These are phyloP conservation scores for Drosophila punjabiensis DNA, from an alignment of 1,140 invertebrate genomes.

Conservation along the genomic window DNA sequence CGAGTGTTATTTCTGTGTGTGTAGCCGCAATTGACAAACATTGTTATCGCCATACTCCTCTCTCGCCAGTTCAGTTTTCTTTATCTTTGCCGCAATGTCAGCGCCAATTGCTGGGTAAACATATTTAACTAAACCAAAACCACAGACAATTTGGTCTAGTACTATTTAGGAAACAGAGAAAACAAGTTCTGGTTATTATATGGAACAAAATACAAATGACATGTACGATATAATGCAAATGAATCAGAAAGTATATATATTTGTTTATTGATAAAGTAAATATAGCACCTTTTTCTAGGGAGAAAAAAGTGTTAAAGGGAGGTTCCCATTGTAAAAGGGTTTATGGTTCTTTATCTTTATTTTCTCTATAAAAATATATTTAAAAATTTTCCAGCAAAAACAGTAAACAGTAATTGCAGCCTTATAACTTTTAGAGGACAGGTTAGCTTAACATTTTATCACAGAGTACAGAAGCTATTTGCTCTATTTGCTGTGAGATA, in stretches of 20 bases:
- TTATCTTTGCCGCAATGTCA: slow-evolving; percentile 63
- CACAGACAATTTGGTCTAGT: slow-evolving; percentile 24
- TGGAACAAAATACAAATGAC: slow-evolving; percentile 1
- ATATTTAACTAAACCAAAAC: slow-evolving; percentile 48
- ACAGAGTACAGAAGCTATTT: slow-evolving; percentile 23
- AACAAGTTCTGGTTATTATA: slow-evolving; percentile 18
- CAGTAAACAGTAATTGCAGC: neutral
- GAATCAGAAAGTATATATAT: slow-evolving; percentile 7
- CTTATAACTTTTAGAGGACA: slow-evolving; percentile 1
- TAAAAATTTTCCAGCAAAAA: neutral
- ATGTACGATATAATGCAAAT: neutral
- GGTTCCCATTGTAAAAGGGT: neutral
- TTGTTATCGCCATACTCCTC: slow-evolving; percentile 54
- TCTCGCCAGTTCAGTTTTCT: slow-evolving; percentile 44
- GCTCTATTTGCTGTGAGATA: slow-evolving; percentile 24
- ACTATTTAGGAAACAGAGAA: slow-evolving; percentile 13
- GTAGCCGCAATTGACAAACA: slow-evolving; percentile 61
- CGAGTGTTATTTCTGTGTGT: slow-evolving; percentile 45
- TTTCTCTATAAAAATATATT: neutral
- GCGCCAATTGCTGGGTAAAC: slow-evolving; percentile 64
- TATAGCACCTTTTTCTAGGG: neutral
- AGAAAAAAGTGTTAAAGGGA: neutral
- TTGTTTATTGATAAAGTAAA: neutral
- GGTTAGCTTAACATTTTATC: slow-evolving; percentile 6
- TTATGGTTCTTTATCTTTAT: neutral